phyloP scores from a whole-genome alignment of 2,888 invertebrate species.

The Caradrina clavipalpis region DNA sequence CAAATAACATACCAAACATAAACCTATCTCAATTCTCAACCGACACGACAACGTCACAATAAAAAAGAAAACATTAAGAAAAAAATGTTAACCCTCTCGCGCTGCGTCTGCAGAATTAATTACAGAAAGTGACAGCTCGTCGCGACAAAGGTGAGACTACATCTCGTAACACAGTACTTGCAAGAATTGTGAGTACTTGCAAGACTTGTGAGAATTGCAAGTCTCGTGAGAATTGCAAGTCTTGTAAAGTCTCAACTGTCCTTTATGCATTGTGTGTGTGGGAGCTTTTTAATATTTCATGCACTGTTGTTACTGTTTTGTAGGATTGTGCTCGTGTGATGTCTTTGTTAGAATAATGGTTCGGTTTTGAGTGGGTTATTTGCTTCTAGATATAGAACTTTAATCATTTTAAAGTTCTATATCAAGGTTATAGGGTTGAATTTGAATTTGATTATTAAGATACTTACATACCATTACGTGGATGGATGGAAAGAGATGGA shows the following conservation, averaged over 20 bases:
- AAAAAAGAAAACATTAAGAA: slow-evolving; percentile 10
- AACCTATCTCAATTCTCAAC: not conserved
- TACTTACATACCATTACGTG: too few relatives aligned
- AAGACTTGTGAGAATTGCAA: slow-evolving; percentile 25
- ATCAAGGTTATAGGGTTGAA: too few relatives aligned
- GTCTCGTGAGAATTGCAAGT: slow-evolving; percentile 7
- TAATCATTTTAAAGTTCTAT: too few relatives aligned
- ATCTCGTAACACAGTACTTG: slow-evolving; percentile 23
- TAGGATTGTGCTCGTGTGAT: not conserved
- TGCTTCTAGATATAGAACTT: too few relatives aligned
- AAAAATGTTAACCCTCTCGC: slow-evolving; percentile 9
- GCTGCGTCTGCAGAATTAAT: slow-evolving; percentile 43
- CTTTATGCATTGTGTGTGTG: slow-evolving; percentile 46
- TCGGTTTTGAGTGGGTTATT: not conserved
- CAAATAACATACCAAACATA: not conserved
- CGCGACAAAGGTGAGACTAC: slow-evolving; percentile 40
- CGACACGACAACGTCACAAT: not conserved
- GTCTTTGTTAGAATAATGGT: not conserved
- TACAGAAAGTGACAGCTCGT: slow-evolving; percentile 42
- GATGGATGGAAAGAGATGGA: too few relatives aligned
- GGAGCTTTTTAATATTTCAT: slow-evolving; percentile 33
- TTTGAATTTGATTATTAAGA: too few relatives aligned
- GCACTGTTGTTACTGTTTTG: not conserved
- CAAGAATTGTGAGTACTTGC: slow-evolving; percentile 25
- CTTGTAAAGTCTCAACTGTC: slow-evolving; percentile 12